These are phyloP conservation scores for Arbacia lixula DNA, from an alignment of 53 echinoderm and acorn worm species.

Conservation along the genomic window DNA sequence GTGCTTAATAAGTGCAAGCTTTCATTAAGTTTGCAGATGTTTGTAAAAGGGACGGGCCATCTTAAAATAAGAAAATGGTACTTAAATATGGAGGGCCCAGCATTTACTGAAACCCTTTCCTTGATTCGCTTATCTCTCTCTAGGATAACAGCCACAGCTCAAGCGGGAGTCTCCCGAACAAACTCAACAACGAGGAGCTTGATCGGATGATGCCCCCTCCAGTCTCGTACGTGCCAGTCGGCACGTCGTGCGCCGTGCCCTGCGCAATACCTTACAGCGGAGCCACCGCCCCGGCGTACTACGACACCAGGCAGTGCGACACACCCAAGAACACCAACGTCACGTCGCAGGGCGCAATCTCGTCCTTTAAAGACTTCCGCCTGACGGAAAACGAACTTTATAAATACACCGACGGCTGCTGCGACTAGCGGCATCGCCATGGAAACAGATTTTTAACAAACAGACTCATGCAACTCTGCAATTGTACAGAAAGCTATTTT, in stretches of 20 bases:
- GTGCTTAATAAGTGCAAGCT: too few species aligned
- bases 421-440: conserved; percentile 1
- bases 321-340: neutral
- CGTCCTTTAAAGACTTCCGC: conserved; percentile 13
- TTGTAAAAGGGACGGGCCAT: too few species aligned
- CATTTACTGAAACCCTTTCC: too few species aligned
- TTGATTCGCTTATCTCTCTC: conserved; percentile 4
- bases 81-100: too few species aligned
- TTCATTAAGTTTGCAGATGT: too few species aligned
- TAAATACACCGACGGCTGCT: conserved; percentile 19
- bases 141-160: conserved; percentile 57
- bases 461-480: too few species aligned
- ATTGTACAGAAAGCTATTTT: too few species aligned
- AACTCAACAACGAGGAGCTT: conserved; percentile 83
- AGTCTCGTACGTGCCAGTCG: neutral
- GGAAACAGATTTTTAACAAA: too few species aligned
- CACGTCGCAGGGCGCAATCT: neutral
- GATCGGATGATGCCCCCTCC: conserved; percentile 72
- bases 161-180: conserved; percentile 72
- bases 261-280: conserved; percentile 15
- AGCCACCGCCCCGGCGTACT: conserved; percentile 3
- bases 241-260: neutral
- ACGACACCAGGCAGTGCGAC: conserved; percentile 19
- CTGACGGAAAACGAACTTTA: conserved; percentile 37
- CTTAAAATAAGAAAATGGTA: too few species aligned